Evolutionary conservation across 2,888 invertebrate genomes (phyloP), one percentile per base, ranked within the genome.

Genomic region (Apamea crenata): DNA sequence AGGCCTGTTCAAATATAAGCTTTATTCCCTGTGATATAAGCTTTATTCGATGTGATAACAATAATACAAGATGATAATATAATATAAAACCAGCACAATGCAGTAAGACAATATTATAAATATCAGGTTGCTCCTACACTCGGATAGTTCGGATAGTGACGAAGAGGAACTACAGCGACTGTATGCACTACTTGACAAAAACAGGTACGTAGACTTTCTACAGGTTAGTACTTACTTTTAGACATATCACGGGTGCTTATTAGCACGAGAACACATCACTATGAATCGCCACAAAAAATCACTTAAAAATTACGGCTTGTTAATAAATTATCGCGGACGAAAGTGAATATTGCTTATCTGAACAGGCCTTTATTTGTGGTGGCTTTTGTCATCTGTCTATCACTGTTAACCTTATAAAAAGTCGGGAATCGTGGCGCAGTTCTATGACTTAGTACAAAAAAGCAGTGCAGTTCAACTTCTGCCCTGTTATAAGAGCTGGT

Each of bases 91-190:
- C 21, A 68, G 16, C 53, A 36, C 66, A 77, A 25, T 53, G 36
- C 77, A 66, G 71, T 74, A 83, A 82, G 72, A 61, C 65, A 85
- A 85, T 83, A 56, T 85, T 81, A 63, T 80, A 83, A 86, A 86
- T 78, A 80, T 86, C 80, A 72, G 84, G 86, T 84, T 81, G 83
- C 70, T 76, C 63, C 75, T 81, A 21, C 74, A 74, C 67, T 82
- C 83, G 86, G 83, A 84, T 84, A 84, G 77, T 86, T 84, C 83
- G 79, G 77, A 79, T 63, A 79, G 74, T 81, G 85, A 80, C 16
- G 88, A 69, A 56, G 85, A 86, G 77, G 83, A 84, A 71, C 86
- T 84, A 63, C 86, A 59, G 74, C 85, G 83, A 44, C 79, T 85
- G 25, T 83, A 85, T 74, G 61, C 66, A 25, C 81, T 86, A 32